A percentile compares a stretch with the other conserved stretches of the same genome.
phyloP scores from a whole-genome alignment of 1,140 invertebrate genomes.

The Pseudomyrmex flavicornis region DNA sequence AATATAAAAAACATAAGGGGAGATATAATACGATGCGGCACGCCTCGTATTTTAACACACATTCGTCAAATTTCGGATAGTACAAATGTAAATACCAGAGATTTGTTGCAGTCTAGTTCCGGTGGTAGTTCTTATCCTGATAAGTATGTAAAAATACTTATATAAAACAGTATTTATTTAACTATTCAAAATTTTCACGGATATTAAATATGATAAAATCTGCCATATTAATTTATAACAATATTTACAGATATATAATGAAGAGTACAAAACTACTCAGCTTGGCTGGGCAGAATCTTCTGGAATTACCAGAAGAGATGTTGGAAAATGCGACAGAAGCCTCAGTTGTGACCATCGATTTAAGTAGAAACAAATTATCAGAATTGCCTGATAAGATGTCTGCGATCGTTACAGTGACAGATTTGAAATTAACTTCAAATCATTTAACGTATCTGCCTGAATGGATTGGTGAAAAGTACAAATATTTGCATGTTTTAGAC shows the following conservation, averaged over 20 bases:
- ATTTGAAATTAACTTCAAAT: conserved; percentile 90
- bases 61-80: conserved; percentile 88
- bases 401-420: conserved; percentile 86
- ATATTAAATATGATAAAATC: background rate
- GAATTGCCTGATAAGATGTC: conserved; percentile 87
- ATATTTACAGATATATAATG: conserved; percentile 88
- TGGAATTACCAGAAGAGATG: conserved; percentile 89
- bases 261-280: conserved; percentile 90
- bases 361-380: conserved; percentile 92
- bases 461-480: conserved; percentile 88
- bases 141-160: conserved; percentile 85
- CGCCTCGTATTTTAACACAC: conserved; percentile 91
- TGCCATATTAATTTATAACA: conserved; percentile 16
- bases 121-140: conserved; percentile 87
- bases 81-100: conserved; percentile 80
- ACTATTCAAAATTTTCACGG: background rate
- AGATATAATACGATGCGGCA: conserved; percentile 93
- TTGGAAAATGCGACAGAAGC: conserved; percentile 89
- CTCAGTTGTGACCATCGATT: conserved; percentile 90
- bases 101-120: conserved; percentile 62
- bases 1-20: conserved; percentile 91
- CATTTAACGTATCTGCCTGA: conserved; percentile 87
- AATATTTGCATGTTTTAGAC: conserved; percentile 90
- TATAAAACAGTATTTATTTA: too few species aligned
- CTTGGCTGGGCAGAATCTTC: conserved; percentile 88